Evolutionary conservation across 2,113 vertebrate genomes (phyloP).

Genomic region (Cervus canadensis): DNA sequence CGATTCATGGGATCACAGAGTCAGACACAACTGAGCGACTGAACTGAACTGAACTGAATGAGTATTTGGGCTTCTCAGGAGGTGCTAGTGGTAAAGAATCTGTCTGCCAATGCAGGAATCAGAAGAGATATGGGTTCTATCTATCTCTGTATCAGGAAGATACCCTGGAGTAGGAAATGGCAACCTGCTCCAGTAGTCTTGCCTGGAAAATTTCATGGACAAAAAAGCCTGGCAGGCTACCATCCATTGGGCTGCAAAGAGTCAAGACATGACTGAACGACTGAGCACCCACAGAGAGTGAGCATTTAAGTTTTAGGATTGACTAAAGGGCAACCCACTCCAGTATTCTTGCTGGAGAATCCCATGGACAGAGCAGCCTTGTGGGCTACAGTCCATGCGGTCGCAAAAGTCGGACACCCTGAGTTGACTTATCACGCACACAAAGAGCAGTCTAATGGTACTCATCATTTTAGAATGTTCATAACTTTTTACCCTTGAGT

Average conservation of each 20-base stretch:
- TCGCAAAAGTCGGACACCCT: rapidly evolving
- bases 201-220: too few species aligned
- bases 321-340: background rate
- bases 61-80: background rate
- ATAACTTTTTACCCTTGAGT: background rate
- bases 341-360: background rate
- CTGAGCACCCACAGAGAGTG: background rate
- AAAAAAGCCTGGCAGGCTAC: too few species aligned
- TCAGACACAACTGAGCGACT: too few species aligned
- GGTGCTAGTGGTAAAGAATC: background rate
- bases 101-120: background rate
- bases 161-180: background rate
- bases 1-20: too few species aligned
- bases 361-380: background rate
- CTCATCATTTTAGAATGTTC: background rate
- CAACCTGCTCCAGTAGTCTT: background rate
- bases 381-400: background rate
- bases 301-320: background rate
- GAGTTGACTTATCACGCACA: background rate
- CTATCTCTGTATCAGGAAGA: background rate
- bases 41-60: background rate
- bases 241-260: too few species aligned
- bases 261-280: background rate
- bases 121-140: background rate
- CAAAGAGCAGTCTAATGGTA: background rate